Evolutionary conservation across 35 echinoderm and acorn worm species (phyloP), one percentile per base, ranked within the genome.

Genomic region (Stichopus chloronotus): DNA sequence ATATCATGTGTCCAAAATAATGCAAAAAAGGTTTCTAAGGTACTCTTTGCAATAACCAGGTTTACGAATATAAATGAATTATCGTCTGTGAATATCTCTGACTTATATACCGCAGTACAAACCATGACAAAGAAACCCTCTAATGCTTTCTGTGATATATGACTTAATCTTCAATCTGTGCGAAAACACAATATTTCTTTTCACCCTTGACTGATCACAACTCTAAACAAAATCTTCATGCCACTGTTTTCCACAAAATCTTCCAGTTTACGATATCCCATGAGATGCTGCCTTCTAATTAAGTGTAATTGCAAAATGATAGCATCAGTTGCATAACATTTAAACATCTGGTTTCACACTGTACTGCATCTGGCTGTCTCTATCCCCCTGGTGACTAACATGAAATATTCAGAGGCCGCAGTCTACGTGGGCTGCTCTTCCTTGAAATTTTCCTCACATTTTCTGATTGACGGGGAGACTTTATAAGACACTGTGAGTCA

Each of bases 261-360:
- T 14, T 14, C 59, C 30, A 43, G 30, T 43, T 43, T 43, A 43
- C 30, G n/a, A 43, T 3, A 61, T 14, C 59, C 59, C 59, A 8
- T 61, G 69, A 74, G 69, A 74, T 5, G 30, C 22, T 74, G 69
- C 22, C 17, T 21, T 74, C 13, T n/a, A 74, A 74, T 74, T 74
- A 74, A 7, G 69, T 6, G 4, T 74, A 74, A 74, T 74, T n/a
- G 6, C 22, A n/a, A n/a, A 74, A 74, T 74, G 69, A 14, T 74
- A 74, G 69, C 19, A n/a, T n/a, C 22, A 20, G 22, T 74, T 74
- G 12, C 17, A 74, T 74, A 74, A 74, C 19, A 65, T 16, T 19
- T 74, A 20, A 16, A 74, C 69, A 74, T 74, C 19, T 74, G 69
- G 69, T 74, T 74, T 74, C 69, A 74, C 69, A 74, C 69, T 74